These are phyloP conservation scores for Pyrgus malvae DNA, from an alignment of 2,888 invertebrate species.

Conservation along the genomic window DNA sequence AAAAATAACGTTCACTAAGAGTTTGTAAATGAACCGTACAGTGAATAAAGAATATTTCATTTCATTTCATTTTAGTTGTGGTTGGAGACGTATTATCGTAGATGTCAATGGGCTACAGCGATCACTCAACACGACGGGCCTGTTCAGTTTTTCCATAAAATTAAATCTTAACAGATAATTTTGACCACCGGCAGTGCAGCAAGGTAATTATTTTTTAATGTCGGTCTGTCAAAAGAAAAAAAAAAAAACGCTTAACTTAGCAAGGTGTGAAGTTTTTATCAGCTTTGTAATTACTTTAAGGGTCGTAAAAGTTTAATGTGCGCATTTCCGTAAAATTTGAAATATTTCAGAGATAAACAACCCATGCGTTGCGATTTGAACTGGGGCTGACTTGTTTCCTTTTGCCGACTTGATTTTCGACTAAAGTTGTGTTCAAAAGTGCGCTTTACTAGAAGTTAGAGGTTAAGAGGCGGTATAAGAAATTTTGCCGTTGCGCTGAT, in stretches of 20 bases:
- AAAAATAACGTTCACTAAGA: no score
- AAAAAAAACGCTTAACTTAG: conserved; percentile 13
- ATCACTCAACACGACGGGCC: no score
- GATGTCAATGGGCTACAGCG: no score
- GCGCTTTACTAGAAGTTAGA: not conserved
- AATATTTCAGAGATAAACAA: not conserved
- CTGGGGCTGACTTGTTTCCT: not conserved
- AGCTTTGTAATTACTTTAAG: conserved; percentile 1
- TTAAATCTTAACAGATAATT: no score
- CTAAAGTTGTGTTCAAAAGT: not conserved
- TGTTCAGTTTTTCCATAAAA: no score
- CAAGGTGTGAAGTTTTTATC: conserved; percentile 15
- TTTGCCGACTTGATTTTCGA: not conserved
- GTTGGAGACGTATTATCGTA: no score
- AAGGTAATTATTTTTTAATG: not conserved
- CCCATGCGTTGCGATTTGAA: not conserved
- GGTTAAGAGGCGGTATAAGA: not conserved
- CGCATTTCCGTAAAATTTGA: conserved; percentile 3
- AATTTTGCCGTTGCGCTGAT: no score
- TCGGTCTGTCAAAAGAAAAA: not conserved
- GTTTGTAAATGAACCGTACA: no score
- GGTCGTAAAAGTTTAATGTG: conserved; percentile 4
- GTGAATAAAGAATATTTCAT: no score
- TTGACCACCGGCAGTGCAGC: no score
- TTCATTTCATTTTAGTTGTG: no score